These are phyloP conservation scores for Patiria pectinifera DNA, from an alignment of 53 echinoderm and acorn worm species.

Conservation along the genomic window DNA sequence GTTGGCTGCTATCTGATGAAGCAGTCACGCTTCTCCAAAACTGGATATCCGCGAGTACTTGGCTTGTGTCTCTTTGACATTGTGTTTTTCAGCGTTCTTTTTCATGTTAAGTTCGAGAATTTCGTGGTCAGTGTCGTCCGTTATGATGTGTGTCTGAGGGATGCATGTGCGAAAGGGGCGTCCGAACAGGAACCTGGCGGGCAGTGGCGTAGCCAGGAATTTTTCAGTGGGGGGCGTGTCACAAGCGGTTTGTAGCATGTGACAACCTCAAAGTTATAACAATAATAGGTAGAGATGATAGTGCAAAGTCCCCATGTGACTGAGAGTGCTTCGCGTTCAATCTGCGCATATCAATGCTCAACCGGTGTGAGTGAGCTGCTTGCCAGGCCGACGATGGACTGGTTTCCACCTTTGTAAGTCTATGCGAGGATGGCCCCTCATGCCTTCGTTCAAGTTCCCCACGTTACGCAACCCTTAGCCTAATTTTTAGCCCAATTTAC, in stretches of 20 bases:
- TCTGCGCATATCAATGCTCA: slow-evolving; percentile 76
- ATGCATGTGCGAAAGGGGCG: slow-evolving; percentile 24
- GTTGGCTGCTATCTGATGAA: not conserved
- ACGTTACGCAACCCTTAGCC: no score
- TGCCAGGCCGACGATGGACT: slow-evolving; percentile 38
- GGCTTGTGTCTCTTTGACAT: slow-evolving; percentile 20
- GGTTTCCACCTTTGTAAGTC: not conserved
- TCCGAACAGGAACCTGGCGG: slow-evolving; percentile 62
- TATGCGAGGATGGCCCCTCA: slow-evolving; percentile 41
- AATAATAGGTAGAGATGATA: slow-evolving; percentile 66
- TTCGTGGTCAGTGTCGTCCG: slow-evolving; percentile 11
- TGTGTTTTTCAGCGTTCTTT: slow-evolving; percentile 50
- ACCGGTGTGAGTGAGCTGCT: slow-evolving; percentile 66
- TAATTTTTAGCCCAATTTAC: no score
- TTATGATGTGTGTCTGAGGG: not conserved
- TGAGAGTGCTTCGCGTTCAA: slow-evolving; percentile 62
- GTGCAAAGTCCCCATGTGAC: slow-evolving; percentile 67
- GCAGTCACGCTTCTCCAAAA: slow-evolving; percentile 33
- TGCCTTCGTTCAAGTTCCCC: no score
- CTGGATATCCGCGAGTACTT: not conserved
- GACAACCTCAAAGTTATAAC: slow-evolving; percentile 8
- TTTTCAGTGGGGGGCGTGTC: no score
- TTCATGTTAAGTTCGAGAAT: slow-evolving; percentile 72
- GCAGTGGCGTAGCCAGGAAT: no score
- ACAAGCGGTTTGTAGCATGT: no score